Evolutionary conservation across 2,113 vertebrate species (phyloP).

Genomic region (Dicerorhinus sumatrensis): DNA sequence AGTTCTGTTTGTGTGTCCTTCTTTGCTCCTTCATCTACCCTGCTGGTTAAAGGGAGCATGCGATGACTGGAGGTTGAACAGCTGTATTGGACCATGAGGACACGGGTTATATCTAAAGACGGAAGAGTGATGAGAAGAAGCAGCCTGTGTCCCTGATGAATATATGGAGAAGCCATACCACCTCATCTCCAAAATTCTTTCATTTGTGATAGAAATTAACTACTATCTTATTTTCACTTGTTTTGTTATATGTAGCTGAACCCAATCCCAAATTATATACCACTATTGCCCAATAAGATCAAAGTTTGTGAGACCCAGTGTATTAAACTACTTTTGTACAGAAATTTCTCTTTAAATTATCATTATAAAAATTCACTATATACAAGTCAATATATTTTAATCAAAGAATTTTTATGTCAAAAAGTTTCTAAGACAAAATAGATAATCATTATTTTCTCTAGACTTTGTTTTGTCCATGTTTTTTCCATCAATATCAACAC

Average conservation of each 20-base stretch:
- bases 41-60: background rate
- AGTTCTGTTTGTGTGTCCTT: background rate
- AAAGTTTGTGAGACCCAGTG: background rate
- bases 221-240: background rate
- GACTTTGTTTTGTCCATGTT: background rate
- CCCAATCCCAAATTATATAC: background rate
- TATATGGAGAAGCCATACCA: background rate
- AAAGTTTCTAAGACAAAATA: slow-evolving; percentile 27
- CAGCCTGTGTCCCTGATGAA: background rate
- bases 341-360: background rate
- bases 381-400: background rate
- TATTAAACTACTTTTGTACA: background rate
- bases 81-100: background rate
- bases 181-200: background rate
- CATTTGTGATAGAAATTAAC: background rate
- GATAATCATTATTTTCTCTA: background rate
- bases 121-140: background rate
- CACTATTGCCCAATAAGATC: background rate
- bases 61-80: background rate
- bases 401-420: background rate
- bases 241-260: background rate
- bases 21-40: background rate
- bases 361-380: background rate
- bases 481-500: background rate
- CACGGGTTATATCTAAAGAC: background rate